Evolutionary conservation across 2,113 vertebrate species (phyloP).

Genomic region (Raja brachyura): DNA sequence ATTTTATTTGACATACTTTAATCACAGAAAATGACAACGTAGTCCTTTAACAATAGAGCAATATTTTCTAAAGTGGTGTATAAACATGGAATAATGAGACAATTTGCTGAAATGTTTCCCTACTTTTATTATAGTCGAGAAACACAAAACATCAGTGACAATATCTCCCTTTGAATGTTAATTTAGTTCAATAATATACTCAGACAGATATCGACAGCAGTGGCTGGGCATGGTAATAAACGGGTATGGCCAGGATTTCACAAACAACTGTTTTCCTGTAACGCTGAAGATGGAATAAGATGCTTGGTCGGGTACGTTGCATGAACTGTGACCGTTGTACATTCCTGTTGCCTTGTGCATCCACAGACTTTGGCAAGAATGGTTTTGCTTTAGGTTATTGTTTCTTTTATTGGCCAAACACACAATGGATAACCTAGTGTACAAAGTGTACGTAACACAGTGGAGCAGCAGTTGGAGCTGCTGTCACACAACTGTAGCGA

Average conservation of each 20-base stretch:
- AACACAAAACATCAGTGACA: not conserved
- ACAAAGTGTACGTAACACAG: not conserved
- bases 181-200: not conserved
- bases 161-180: not conserved
- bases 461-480: not conserved
- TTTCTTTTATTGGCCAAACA: not conserved
- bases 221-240: not conserved
- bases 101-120: not conserved
- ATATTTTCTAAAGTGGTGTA: not conserved
- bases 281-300: not conserved
- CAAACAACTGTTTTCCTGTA: not conserved
- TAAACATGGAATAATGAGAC: not conserved
- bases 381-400: not conserved
- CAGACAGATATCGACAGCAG: not conserved
- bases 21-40: not conserved
- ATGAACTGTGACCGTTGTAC: not conserved
- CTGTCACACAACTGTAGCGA: too few relatives aligned
- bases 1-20: not conserved
- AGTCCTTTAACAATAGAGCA: not conserved
- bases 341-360: not conserved
- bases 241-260: not conserved
- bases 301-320: not conserved
- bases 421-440: too few relatives aligned
- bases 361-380: not conserved
- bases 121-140: not conserved